Evolutionary conservation across 2,797 vertebrate genomes (phyloP).

Genomic region (Onychomys torridus): DNA sequence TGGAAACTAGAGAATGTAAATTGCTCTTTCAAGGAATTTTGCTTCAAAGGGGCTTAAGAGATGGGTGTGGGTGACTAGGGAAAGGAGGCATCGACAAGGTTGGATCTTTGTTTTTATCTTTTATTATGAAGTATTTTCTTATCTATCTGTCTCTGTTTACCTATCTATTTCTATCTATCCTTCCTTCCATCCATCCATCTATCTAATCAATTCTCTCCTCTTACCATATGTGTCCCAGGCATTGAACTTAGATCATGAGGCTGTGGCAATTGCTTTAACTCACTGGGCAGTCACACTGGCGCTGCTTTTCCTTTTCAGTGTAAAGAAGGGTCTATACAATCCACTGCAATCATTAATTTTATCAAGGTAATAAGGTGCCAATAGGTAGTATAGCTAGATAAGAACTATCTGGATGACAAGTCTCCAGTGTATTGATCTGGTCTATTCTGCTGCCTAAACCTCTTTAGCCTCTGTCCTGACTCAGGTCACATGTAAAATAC

Average conservation of each 20-base stretch:
- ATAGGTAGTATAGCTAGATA: not conserved
- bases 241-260: not conserved
- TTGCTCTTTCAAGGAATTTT: not conserved
- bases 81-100: not conserved
- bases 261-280: not conserved
- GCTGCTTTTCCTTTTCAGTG: not conserved
- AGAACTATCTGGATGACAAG: not conserved
- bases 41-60: not conserved
- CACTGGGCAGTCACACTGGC: not conserved
- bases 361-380: not conserved
- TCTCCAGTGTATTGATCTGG: not conserved
- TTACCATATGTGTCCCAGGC: not conserved
- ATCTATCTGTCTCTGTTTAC: not conserved
- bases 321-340: not conserved
- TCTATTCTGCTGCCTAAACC: not conserved
- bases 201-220: not conserved
- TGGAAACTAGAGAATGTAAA: not conserved
- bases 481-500: not conserved
- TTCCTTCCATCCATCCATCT: not conserved
- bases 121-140: not conserved
- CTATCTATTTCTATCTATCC: not conserved
- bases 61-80: not conserved
- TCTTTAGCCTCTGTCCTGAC: not conserved
- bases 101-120: not conserved
- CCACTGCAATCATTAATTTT: not conserved